Conservation (phyloP, 2,888 invertebrate genomes). For the Plebejus argus region DNA sequence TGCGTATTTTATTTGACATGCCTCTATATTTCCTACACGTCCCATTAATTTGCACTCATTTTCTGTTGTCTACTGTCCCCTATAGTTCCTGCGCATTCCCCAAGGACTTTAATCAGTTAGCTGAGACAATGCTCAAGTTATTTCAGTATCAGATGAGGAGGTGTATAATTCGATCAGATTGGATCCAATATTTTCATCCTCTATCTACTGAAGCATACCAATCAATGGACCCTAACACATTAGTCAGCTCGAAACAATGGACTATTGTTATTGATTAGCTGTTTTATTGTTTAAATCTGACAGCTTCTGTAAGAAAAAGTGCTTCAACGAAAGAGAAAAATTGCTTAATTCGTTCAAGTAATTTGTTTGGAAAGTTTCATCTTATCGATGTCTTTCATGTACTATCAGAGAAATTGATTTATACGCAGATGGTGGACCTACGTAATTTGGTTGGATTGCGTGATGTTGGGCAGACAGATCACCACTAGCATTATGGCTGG, state of each 20-base stretch:
- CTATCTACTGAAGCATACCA: slow-evolving; percentile 31
- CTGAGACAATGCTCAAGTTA: not conserved
- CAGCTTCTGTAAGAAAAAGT: slow-evolving; percentile 19
- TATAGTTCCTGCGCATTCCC: not conserved
- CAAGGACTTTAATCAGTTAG: not conserved
- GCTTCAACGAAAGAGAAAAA: not conserved
- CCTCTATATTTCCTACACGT: too few relatives aligned
- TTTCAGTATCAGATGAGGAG: slow-evolving; percentile 6
- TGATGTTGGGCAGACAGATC: too few relatives aligned
- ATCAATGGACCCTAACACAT: slow-evolving; percentile 31
- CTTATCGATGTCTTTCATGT: not conserved
- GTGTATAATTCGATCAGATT: slow-evolving; percentile 13
- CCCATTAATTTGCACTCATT: not conserved
- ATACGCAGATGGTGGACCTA: not conserved
- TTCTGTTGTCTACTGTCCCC: not conserved
- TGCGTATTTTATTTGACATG: too few relatives aligned
- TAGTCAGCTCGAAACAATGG: slow-evolving; percentile 30
- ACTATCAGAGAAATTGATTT: not conserved
- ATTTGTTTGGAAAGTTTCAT: not conserved
- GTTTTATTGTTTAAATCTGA: slow-evolving; percentile 30
- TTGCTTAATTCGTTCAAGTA: not conserved
- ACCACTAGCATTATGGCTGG: too few relatives aligned
- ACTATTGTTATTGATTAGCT: slow-evolving; percentile 33
- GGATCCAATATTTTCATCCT: slow-evolving; percentile 14
- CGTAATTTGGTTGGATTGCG: too few relatives aligned